Base-by-base conservation (phyloP, 1,140 invertebrate species). In the Aphelenchoides avenae region DNA sequence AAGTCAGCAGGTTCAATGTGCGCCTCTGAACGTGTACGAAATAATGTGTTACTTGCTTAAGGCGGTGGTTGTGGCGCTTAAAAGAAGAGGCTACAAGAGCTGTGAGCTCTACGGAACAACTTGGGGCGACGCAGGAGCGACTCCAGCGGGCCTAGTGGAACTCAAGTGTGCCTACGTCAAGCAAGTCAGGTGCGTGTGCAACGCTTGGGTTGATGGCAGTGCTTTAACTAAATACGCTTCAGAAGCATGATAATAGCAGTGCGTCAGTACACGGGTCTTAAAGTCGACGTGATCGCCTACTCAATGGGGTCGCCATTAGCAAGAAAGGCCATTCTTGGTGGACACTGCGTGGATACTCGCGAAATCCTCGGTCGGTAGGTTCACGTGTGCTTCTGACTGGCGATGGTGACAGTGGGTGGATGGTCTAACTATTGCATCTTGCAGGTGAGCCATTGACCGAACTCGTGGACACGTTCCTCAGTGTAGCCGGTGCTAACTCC, bases 231-330 rank as follows among this genome's bases (percentile, higher is more conserved):
- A 49, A 5, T 22, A 9, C 26, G n/a, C 31, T 59, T 11, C 29
- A 66, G 64, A 48, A 66, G 68, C 33, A 57, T 68, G 48, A 68
- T 68, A 18, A 68, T 68, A 30, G 68, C 65, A 9, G 65, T 68
- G 9, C 34, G 47, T 13, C 61, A 68, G 42, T 68, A 68, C 41
- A 68, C 62, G 13, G 64, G 54, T 27, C 31, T 50, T 33, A 71
- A 72, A 46, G 65, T 68, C 2, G 65, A 68, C 40, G 46, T 68
- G 4, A 49, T 68, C 5, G 65, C 68, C 1, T 68, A 68, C 37
- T 66, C 61, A 1, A 68, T 68, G 65, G 65, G 65, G 7, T 56
- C 61, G 13, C 65, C 65, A 2, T 11, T 68, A 15, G 65, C 68
- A 5, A 20, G 65, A 31, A 66, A 60, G 43, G 57, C 57, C 9